Percentiles rank a stretch among this genome's conserved stretches.
Evolutionary conservation across 1,140 invertebrate genomes (phyloP).

Genomic region (Papilio aristodemus): DNA sequence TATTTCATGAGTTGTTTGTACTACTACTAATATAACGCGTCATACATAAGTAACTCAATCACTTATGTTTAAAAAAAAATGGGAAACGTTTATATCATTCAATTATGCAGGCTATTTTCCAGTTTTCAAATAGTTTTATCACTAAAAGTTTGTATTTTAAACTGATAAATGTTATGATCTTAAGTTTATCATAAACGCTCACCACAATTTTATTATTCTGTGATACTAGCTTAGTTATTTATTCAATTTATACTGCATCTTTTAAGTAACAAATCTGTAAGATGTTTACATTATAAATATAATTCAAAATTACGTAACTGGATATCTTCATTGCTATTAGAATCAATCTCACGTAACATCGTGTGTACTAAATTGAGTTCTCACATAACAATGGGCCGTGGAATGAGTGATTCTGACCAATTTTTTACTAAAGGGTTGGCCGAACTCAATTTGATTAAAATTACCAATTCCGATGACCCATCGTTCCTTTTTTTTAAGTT

Average conservation of each 20-base stretch:
- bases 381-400: constrained; percentile 72
- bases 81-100: too few species aligned
- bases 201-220: too few species aligned
- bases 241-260: too few species aligned
- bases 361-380: constrained; percentile 75
- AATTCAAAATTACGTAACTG: constrained; percentile 36
- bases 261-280: not conserved
- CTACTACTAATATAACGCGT: too few species aligned
- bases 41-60: too few species aligned
- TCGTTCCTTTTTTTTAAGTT: constrained; percentile 37
- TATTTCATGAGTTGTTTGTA: not conserved
- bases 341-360: constrained; percentile 62
- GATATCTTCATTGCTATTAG: constrained; percentile 70
- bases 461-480: constrained; percentile 53
- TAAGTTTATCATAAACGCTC: too few species aligned
- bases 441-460: constrained; percentile 77
- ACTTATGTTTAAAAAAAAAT: too few species aligned
- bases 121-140: too few species aligned
- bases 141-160: too few species aligned
- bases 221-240: too few species aligned
- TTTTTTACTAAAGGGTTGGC: constrained; percentile 79
- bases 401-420: constrained; percentile 70
- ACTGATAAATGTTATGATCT: too few species aligned
- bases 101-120: too few species aligned
- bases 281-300: constrained; percentile 22